Evolutionary conservation across 2,113 vertebrate species (phyloP), one percentile per base, ranked within the genome.

Genomic region (Capreolus pygargus): DNA sequence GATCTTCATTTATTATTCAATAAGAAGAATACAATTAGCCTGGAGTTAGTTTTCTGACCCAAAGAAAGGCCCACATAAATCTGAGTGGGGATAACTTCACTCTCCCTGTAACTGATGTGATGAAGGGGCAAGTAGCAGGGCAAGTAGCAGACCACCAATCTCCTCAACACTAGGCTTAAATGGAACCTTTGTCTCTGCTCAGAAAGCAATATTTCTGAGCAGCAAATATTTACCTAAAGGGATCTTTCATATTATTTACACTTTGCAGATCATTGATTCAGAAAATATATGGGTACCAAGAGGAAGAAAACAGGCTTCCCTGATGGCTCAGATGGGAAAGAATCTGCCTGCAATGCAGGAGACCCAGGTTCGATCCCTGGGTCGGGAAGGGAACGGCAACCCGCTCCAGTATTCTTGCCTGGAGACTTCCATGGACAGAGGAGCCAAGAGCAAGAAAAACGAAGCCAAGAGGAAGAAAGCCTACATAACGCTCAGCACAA

Each of bases 1-100:
- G 86, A 97, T 97, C 96, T 97, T 98, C 95, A 98, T 98, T 98
- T 93, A 97, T 97, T 98, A 98, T 97, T 98, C 95, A 97, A 70
- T 78, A 97, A 95, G 87, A 97, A 79, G 93, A 96, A 91, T 85
- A 97, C 88, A 97, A 97, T 97, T 97, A 97, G 96, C 96, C 96
- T 96, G 92, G 76, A 98, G 98, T 97, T 97, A 95, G 96, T 97
- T 97, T 96, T 92, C 61, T 94, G 88, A 86, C 82, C 57, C 70
- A 96, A 95, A 97, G 78, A 95, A 94, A 97, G 78, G 60, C 92
- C 91, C 92, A 91, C 52, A 64, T 86, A 96, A 82, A 78, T 86
- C 90, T 89, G 82, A 95, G 28, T 76, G 83, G 70, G 82, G 89
- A 89, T 92, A 94, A 98, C 95, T 92, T 76, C 58, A 83, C 78